Base-by-base conservation (phyloP, 1,140 invertebrate species). In the Bombus sylvicola region DNA sequence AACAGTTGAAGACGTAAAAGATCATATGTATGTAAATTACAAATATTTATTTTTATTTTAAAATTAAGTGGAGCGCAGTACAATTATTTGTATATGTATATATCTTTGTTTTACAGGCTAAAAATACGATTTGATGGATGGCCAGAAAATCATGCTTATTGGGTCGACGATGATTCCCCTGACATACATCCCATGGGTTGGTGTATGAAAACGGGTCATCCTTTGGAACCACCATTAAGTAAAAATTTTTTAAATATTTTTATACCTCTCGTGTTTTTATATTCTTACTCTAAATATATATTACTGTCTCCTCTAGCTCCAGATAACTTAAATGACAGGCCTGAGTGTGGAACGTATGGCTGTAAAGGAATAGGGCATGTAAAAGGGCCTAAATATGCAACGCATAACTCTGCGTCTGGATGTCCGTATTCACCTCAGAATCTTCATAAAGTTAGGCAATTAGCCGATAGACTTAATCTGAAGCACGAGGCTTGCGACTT, bases 131-230 rank as follows among this genome's bases (percentile, higher is more conserved):
- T 99, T 95, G 98, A 99, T 95, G 98, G 98, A 18, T 99, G 98
- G 98, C 97, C 97, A 3, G 96, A 97, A 88, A 96, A 97, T 84
- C 98, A 98, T 94, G 97, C 98, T 86, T 98, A 97, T 93, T 99
- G 98, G 98, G 95, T 99, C 86, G 97, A 98, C 92, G 98, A 99
- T 93, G 98, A 99, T 95, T 98, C 97, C 86, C 96, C 97, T 0
- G 98, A 99, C 94, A 97, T 99, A 90, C 98, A 99, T 96, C 98
- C 98, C 28, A 96, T 98, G 88, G 98, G 98, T 39, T 99, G 98
- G 98, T 98, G 98, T 93, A 94, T 96, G 83, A 98, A 98, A 94
- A 99, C 98, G 5, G 97, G 97, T 57, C 98, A 99, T 95, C 97
- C 97, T 2, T 93, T 99, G 10, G 98, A 99, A 95, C 96, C 97